These are phyloP conservation scores for Calyptommatus sinebrachiatus DNA, from an alignment of 2,113 vertebrate species.

Conservation along the genomic window DNA sequence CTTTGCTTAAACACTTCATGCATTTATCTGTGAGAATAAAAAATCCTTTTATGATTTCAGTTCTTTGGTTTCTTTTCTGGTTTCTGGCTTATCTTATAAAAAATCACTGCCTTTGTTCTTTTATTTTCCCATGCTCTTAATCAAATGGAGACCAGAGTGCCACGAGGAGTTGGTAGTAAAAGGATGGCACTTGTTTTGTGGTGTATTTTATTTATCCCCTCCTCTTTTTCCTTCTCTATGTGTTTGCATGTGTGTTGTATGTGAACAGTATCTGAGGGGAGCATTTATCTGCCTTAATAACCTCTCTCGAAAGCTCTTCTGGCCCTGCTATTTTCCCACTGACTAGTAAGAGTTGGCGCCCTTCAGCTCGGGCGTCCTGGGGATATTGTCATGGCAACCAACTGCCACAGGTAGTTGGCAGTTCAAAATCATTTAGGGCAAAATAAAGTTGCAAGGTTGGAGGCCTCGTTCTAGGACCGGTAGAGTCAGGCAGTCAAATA, in stretches of 20 bases:
- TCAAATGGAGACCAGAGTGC: background rate
- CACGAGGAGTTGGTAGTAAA: background rate
- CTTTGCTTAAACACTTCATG: background rate
- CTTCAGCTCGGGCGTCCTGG: background rate
- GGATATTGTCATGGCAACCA: constrained; percentile 7
- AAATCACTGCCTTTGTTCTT: background rate
- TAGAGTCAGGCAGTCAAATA: background rate
- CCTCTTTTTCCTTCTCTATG: background rate
- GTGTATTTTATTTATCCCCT: background rate
- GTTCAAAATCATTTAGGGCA: background rate
- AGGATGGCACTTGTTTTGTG: no score
- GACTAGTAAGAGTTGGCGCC: background rate
- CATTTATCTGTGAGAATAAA: background rate
- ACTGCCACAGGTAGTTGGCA: constrained; percentile 8
- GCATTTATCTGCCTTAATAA: background rate
- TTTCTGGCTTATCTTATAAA: background rate
- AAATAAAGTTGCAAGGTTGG: no score
- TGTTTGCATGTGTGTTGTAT: no score
- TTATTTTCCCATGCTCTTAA: background rate
- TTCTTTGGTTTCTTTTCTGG: background rate
- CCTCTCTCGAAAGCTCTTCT: background rate
- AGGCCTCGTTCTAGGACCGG: background rate
- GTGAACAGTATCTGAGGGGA: background rate
- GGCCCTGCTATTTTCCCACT: background rate
- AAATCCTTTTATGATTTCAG: background rate